Evolutionary conservation across 2,797 vertebrate species (phyloP), one percentile per base, ranked within the genome.

Genomic region (Myotis findleyi): DNA sequence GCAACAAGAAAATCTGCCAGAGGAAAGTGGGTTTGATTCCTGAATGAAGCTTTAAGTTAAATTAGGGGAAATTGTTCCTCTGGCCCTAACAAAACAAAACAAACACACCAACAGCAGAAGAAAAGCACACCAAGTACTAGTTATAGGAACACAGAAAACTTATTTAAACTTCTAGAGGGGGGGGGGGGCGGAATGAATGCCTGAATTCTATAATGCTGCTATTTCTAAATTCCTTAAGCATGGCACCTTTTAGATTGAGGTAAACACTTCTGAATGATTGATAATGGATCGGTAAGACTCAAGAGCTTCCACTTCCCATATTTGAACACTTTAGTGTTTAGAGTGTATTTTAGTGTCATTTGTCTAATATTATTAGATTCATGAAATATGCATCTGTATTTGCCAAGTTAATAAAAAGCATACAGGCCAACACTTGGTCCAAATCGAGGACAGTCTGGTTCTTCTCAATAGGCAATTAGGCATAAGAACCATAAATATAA

Each of bases 281-380:
- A 73, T 55, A 66, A 79, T 21, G 4, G 20, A 68, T 95, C 53
- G 62, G 16, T 38, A 38, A 95, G n/a, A 89, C 38, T 59, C 59
- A 89, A 89, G 66, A 69, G 38, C 64, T 75, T 86, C 27, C 38
- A 18, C n/a, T 64, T 38, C 17, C 14, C 17, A 51, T 68, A 69
- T 30, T 72, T 80, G 59, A 87, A 81, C 9, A 89, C 66, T 72
- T 92, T 66, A 66, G 6, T 25, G 2, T 88, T 73, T 81, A 57
- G 33, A 75, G 6, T 88, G 1, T 55, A 91, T 86, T 49, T 41
- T 85, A 85, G 47, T 47, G 3, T 23, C 57, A 72, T 36, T 79
- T 93, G 38, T 95, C 80, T 95, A 68, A 59, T 80, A 72, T 47
- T 89, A 59, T 83, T 77, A 80, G 27, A 93, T 82, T 96, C 59